These are phyloP conservation scores for Calameuta idolon DNA, from an alignment of 2,888 invertebrate species.

Conservation along the genomic window DNA sequence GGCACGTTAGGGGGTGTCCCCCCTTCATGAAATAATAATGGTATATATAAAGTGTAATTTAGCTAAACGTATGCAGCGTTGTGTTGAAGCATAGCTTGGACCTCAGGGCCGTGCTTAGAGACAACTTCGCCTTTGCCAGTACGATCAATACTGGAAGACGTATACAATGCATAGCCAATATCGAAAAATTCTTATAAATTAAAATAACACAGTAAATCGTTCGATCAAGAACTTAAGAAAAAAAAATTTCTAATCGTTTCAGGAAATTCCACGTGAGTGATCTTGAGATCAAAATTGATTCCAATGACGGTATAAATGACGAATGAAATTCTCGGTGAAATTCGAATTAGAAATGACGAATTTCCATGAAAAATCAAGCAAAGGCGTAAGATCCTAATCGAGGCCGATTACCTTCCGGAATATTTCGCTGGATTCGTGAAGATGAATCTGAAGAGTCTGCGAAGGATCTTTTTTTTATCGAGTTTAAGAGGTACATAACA, in stretches of 20 bases:
- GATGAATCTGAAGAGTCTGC: background rate
- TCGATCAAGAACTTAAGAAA: background rate
- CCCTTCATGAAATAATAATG: constrained; percentile 60
- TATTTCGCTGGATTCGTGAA: background rate
- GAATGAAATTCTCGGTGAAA: background rate
- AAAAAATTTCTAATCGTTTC: background rate
- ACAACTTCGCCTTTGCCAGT: background rate
- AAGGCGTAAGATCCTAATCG: background rate
- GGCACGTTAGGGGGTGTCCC: constrained; percentile 48
- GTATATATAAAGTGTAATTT: constrained; percentile 63
- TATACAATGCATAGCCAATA: background rate
- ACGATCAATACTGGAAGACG: background rate
- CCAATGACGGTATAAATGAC: background rate
- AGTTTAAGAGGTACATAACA: background rate
- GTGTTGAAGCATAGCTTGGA: constrained; percentile 50
- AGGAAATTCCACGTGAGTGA: background rate
- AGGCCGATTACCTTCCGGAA: background rate
- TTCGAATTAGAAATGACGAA: background rate
- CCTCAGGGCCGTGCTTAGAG: constrained; percentile 50
- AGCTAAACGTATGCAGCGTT: constrained; percentile 63
- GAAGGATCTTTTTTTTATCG: background rate
- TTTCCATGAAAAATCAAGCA: background rate
- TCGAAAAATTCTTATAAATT: background rate
- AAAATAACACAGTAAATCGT: background rate
- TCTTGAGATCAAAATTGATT: background rate